Percentiles rank a stretch among this genome's conserved stretches.
These are phyloP conservation scores for Globia sparganii DNA, from an alignment of 2,888 invertebrate species.

Conservation along the genomic window DNA sequence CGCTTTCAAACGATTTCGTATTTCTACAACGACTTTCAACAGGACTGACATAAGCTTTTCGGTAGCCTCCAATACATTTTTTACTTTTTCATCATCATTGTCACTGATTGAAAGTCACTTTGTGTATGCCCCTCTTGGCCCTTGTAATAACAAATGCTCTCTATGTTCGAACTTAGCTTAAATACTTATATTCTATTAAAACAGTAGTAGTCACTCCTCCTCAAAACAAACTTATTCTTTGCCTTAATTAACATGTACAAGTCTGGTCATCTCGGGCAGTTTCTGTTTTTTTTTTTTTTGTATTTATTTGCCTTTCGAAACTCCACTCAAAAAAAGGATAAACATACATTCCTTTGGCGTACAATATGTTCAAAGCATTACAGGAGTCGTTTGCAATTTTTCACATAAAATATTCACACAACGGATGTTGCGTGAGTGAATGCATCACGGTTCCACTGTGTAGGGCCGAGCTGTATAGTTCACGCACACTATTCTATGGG, in stretches of 20 bases:
- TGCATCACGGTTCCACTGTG: constrained; percentile 56
- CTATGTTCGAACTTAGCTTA: too few species aligned
- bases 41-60: not conserved
- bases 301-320: constrained; percentile 7
- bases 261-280: not conserved
- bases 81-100: not conserved
- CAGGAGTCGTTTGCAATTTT: constrained; percentile 75
- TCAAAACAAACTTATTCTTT: not conserved
- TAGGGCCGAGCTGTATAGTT: constrained; percentile 21
- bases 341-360: constrained; percentile 42
- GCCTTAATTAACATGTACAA: not conserved
- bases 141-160: not conserved
- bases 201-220: not conserved
- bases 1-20: not conserved
- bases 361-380: constrained; percentile 53
- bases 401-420: constrained; percentile 82
- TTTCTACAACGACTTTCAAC: not conserved
- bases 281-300: not conserved
- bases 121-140: not conserved
- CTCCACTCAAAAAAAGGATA: constrained; percentile 17
- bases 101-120: not conserved
- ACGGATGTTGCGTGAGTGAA: constrained; percentile 75
- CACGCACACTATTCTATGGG: constrained; percentile 39
- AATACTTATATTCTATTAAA: not conserved
- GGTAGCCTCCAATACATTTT: too few species aligned